Evolutionary conservation across 1,140 invertebrate genomes (phyloP), one percentile per base, ranked within the genome.

Genomic region (Maconellicoccus hirsutus): DNA sequence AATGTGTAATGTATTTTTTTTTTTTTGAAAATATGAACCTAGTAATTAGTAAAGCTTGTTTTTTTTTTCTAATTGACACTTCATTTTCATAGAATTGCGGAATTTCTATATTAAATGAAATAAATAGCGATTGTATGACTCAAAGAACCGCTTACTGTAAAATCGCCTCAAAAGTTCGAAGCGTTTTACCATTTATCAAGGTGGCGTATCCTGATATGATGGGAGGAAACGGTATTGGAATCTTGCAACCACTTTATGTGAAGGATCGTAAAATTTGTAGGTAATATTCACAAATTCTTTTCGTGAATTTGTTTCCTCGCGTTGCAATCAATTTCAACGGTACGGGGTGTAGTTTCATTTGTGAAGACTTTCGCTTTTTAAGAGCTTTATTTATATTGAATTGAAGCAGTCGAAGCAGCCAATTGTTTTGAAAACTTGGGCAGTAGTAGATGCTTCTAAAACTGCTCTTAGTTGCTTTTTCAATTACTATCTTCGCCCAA

Each of bases 161-260:
- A 4, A 77, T 82, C 16, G 79, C 81, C 2, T 84, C 82, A 61
- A 80, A 80, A 73, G 83, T 87, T 0, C 82, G 79, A 70, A 86
- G 85, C 74, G 82, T 90, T 4, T 83, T 86, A 61, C 82, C 83
- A 10, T 89, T 90, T 78, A 84, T 88, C 0, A 90, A 91, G 79
- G 84, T 90, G 1, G 86, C 89, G 0, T 90, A 88, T 78, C 89
- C 89, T 26, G 89, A 91, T 75, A 79, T 90, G 77, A 79, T 82
- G 23, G 84, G 85, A 22, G 84, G 83, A 0, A 79, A 84, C 21
- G 80, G 82, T 22, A 76, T 79, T 0, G 80, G 79, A 27, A 78
- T 81, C 22, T 79, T 82, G 0, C 86, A 89, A 75, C 83, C 84
- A 16, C 76, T 89, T 6, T 84, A 86, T 74, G 79, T 81, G 73